Base-by-base conservation (phyloP, 1,140 invertebrate species). In the Tetramorium simillimum region DNA sequence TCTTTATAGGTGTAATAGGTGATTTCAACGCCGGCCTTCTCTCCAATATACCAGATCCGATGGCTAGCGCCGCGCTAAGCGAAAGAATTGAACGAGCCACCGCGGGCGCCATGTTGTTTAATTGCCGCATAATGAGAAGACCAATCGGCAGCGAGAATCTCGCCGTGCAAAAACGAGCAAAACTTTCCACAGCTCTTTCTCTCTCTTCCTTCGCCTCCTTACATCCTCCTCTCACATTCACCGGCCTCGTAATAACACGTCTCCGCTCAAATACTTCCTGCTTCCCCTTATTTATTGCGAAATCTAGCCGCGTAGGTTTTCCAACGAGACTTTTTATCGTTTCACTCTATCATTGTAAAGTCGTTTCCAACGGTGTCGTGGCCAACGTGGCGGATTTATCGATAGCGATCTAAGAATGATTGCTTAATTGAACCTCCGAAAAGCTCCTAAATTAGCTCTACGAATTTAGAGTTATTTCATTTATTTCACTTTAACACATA, bases 71-170 rank as follows among this genome's bases (percentile, higher is more conserved):
- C 92, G 70, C 87, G 78, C n/a, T 46, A 87, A 65, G 56, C 16
- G 85, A 75, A 70, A 65, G 76, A 75, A 82, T 49, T 24, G 76
- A 92, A 89, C 87, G 69, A 80, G 87, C 75, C 56, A 72, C 75
- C 49, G 67, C 65, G 69, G 86, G 53, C 90, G 91, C 92, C 92
- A 92, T 92, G 77, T 90, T 91, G 63, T 88, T 92, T 92, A 93
- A 93, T 92, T 93, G 73, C 80, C 80, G 80, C 53, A 89, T 85
- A 86, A 89, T 90, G 91, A 91, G 84, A 76, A 73, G 65, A 33
- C 86, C 89, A 88, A 91, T 92, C 89, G 65, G 53, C 76, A 63
- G 40, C 63, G 62, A 85, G 88, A 65, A 86, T 87, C 85, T 76
- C 51, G 7, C 37, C 40, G 10, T 33, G 81, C 63, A 85, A 80